Evolutionary conservation across 2,113 vertebrate species (phyloP).

Genomic region (Gnathonemus echidnorhynchus): DNA sequence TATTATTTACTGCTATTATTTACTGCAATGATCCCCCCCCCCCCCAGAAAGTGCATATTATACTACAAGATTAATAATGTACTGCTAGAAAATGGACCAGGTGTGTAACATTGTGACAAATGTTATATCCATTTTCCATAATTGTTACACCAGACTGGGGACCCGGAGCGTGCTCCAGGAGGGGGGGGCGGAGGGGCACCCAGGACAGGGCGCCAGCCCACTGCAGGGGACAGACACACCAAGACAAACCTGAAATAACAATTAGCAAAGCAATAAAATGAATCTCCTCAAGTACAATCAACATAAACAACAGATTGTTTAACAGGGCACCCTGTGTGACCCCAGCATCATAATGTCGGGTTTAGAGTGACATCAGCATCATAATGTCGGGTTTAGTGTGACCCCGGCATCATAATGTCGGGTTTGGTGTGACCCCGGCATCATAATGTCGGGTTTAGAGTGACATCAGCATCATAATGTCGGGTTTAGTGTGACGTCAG

Average conservation of each 20-base stretch:
- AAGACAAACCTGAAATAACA: background rate
- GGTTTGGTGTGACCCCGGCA: background rate
- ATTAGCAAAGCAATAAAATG: background rate
- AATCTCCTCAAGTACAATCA: background rate
- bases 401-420: background rate
- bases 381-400: background rate
- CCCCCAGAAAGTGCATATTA: background rate
- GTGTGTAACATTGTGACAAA: background rate
- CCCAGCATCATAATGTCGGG: background rate
- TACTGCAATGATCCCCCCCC: background rate
- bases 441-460: background rate
- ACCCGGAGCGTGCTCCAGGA: too few species aligned
- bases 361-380: background rate
- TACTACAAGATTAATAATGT: background rate
- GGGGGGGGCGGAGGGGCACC: too few species aligned
- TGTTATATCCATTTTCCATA: background rate
- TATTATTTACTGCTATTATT: background rate
- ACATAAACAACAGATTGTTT: background rate
- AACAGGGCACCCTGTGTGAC: background rate
- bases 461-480: background rate
- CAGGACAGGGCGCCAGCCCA: background rate
- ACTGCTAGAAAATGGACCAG: background rate
- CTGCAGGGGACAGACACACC: background rate
- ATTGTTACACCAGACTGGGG: background rate
- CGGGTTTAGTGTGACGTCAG: background rate